Percentiles rank a stretch among this genome's conserved stretches.
phyloP scores from a whole-genome alignment of 2,888 invertebrate species.

The Andrena bicolor region DNA sequence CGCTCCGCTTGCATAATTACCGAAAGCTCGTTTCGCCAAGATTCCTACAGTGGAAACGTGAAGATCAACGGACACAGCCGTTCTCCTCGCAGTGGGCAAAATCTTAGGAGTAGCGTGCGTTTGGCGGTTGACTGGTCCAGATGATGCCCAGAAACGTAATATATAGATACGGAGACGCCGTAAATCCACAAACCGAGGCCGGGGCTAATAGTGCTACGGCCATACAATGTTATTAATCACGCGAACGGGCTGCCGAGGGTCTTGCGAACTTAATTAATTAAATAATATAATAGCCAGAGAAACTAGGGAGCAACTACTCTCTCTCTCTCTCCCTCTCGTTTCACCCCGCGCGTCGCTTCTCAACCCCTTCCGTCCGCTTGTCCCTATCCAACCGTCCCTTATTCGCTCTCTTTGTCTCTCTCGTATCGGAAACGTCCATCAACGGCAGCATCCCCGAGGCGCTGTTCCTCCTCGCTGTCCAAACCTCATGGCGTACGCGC shows the following conservation, averaged over 20 bases:
- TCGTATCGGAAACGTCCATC: slow-evolving; percentile 83
- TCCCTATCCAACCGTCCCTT: slow-evolving; percentile 37
- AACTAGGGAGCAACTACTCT: slow-evolving; percentile 70
- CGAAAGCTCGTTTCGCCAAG: too few relatives aligned
- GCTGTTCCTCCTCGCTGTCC: slow-evolving; percentile 80
- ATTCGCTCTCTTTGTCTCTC: slow-evolving; percentile 56
- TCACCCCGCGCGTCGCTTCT: slow-evolving; percentile 18
- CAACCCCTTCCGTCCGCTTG: slow-evolving; percentile 2
- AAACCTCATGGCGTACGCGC: slow-evolving; percentile 74
- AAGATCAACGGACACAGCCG: neutral
- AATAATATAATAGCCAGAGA: slow-evolving; percentile 81
- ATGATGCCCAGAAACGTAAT: slow-evolving; percentile 66
- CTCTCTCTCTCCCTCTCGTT: slow-evolving; percentile 34
- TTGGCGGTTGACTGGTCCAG: slow-evolving; percentile 63
- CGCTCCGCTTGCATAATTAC: too few relatives aligned
- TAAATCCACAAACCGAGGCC: slow-evolving; percentile 72
- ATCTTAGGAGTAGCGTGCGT: slow-evolving; percentile 56
- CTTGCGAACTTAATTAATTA: slow-evolving; percentile 82
- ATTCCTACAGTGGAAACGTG: neutral
- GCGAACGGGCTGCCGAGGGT: slow-evolving; percentile 76
- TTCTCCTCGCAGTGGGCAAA: slow-evolving; percentile 34
- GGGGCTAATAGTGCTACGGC: slow-evolving; percentile 73
- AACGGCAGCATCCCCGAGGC: slow-evolving; percentile 81
- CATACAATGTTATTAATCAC: slow-evolving; percentile 81
- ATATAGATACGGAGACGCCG: slow-evolving; percentile 63